A percentile compares a stretch with the other conserved stretches of the same genome.
phyloP scores from a whole-genome alignment of 2,888 invertebrate genomes.

The Mamestra brassicae region DNA sequence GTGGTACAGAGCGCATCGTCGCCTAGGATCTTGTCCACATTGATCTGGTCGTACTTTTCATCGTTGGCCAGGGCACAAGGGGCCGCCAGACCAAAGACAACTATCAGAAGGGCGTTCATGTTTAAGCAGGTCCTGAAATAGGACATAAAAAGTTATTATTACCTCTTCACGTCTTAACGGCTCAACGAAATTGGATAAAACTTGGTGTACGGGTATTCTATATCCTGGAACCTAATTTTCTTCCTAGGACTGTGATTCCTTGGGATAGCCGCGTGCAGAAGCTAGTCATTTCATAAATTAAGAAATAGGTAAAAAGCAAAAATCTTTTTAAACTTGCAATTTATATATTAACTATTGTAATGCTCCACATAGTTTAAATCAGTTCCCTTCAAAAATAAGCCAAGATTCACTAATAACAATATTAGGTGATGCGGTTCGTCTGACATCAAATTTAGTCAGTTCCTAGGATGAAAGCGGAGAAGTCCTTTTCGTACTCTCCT shows the following conservation, averaged over 20 bases:
- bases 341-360: constrained; percentile 60
- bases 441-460: constrained; percentile 65
- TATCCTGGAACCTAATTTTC: too few species aligned
- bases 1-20: constrained; percentile 77
- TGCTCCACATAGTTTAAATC: constrained; percentile 75
- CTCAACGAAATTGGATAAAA: too few species aligned
- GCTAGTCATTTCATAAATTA: neutral
- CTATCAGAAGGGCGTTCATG: constrained; percentile 71
- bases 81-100: constrained; percentile 64
- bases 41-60: constrained; percentile 81
- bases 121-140: constrained; percentile 38
- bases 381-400: constrained; percentile 13
- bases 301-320: neutral
- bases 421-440: neutral
- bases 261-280: too few species aligned
- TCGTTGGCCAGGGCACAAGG: constrained; percentile 79
- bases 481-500: constrained; percentile 78
- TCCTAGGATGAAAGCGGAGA: constrained; percentile 75
- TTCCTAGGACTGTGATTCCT: too few species aligned
- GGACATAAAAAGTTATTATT: neutral
- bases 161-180: too few species aligned
- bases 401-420: neutral
- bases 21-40: constrained; percentile 81
- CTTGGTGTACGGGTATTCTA: too few species aligned
- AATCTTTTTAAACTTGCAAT: constrained; percentile 40